These are phyloP conservation scores for Semnopithecus entellus DNA, from an alignment of 2,113 vertebrate species.

Conservation along the genomic window DNA sequence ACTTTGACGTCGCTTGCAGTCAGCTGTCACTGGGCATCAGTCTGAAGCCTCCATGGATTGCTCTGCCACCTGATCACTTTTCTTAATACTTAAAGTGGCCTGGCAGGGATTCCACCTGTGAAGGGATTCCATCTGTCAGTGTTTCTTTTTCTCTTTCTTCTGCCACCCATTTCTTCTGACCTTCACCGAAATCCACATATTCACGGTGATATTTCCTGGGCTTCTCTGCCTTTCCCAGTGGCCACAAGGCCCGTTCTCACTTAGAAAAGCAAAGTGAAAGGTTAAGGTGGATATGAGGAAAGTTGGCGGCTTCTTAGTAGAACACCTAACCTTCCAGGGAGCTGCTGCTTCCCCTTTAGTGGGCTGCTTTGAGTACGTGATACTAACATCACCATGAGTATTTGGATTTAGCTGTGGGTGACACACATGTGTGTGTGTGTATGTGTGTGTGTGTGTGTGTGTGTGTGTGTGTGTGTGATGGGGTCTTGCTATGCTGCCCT, in stretches of 20 bases:
- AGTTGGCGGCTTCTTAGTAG: background rate
- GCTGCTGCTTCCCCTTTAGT: background rate
- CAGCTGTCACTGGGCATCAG: background rate
- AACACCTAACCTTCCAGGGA: background rate
- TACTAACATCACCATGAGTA: no score
- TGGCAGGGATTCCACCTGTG: accelerated
- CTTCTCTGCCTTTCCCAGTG: no score
- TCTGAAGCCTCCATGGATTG: accelerated
- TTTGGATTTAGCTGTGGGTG: no score
- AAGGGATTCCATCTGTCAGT: background rate
- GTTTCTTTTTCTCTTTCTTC: background rate
- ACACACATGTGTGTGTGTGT: no score
- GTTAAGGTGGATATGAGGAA: background rate
- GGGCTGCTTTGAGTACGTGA: no score
- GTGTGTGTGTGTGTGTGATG: no score
- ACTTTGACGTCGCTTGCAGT: background rate
- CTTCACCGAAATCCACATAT: background rate
- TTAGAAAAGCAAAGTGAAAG: background rate
- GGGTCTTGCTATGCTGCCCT: background rate
- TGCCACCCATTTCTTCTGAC: accelerated
- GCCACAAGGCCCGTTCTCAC: background rate
- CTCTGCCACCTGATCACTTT: background rate
- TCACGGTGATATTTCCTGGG: background rate
- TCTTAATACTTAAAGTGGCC: background rate
- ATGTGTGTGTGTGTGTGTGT: no score